These are phyloP conservation scores for Hoplodrina blanda DNA, from an alignment of 2,888 invertebrate species.

Conservation along the genomic window DNA sequence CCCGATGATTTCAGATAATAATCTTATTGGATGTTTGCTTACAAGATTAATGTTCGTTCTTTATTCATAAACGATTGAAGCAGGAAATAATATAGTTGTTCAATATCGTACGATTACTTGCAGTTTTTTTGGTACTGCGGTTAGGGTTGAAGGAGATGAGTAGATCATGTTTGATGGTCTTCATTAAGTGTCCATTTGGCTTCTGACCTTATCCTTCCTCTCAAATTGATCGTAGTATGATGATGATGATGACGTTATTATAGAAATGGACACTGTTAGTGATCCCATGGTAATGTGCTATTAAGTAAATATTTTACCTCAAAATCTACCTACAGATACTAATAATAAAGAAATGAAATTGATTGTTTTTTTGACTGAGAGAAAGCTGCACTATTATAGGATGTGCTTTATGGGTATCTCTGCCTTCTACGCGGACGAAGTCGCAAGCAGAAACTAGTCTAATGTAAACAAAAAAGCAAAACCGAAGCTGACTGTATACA, in stretches of 20 bases:
- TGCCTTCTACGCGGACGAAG: no score
- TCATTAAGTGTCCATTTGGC: conserved; percentile 28
- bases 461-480: no score
- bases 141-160: conserved; percentile 19
- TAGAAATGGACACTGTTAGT: neutral
- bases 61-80: conserved; percentile 58
- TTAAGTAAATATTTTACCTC: neutral
- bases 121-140: conserved; percentile 40
- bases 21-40: conserved; percentile 76
- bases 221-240: neutral
- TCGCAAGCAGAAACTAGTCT: no score
- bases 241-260: neutral
- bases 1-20: conserved; percentile 76
- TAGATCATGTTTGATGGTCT: conserved; percentile 22
- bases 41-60: conserved; percentile 74
- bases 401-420: no score
- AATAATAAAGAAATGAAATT: no score
- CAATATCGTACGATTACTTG: conserved; percentile 62
- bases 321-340: no score
- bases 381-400: no score
- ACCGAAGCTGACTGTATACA: no score
- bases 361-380: no score
- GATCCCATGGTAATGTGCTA: neutral
- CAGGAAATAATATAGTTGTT: conserved; percentile 60
- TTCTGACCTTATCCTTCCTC: conserved; percentile 2